Conservation (phyloP, 2,113 vertebrate species). For the Rhombomys opimus region DNA sequence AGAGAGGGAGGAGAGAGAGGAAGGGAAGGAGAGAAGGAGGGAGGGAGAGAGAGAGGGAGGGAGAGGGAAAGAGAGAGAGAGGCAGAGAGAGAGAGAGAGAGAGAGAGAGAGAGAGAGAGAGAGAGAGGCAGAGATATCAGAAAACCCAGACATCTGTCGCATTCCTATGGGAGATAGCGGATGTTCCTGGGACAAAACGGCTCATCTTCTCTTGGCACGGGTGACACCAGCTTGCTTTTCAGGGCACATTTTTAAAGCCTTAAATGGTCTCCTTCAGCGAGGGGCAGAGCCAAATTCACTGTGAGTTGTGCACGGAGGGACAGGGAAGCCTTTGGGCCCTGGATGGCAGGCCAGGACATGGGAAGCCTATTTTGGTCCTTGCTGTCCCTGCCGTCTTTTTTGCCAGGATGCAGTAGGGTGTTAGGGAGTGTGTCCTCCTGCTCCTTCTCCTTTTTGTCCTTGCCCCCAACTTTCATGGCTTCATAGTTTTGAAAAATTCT, state of each 20-base stretch:
- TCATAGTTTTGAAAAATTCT: not conserved
- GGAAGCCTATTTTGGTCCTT: constrained; percentile 62
- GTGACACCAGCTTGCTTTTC: constrained; percentile 60
- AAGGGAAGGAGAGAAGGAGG: no score
- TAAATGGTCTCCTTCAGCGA: constrained; percentile 76
- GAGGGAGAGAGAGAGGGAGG: not conserved
- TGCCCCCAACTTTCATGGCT: not conserved
- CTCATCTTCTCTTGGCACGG: constrained; percentile 76
- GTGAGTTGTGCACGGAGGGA: not conserved
- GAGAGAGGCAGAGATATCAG: not conserved
- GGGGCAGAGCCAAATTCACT: not conserved
- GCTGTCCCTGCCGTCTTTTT: not conserved
- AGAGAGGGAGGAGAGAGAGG: no score
- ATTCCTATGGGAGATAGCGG: constrained; percentile 81
- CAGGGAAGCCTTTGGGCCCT: not conserved
- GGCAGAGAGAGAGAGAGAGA: not conserved
- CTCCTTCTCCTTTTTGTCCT: not conserved
- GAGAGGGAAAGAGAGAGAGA: not conserved
- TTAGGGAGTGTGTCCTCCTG: not conserved
- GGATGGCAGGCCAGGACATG: not conserved
- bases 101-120: not conserved
- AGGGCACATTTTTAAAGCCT: constrained; percentile 73
- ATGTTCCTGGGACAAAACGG: constrained; percentile 66
- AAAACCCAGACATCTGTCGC: constrained; percentile 59
- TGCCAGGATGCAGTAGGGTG: not conserved